Evolutionary conservation across 1,140 invertebrate species (phyloP).

Genomic region (Phymastichus coffea): DNA sequence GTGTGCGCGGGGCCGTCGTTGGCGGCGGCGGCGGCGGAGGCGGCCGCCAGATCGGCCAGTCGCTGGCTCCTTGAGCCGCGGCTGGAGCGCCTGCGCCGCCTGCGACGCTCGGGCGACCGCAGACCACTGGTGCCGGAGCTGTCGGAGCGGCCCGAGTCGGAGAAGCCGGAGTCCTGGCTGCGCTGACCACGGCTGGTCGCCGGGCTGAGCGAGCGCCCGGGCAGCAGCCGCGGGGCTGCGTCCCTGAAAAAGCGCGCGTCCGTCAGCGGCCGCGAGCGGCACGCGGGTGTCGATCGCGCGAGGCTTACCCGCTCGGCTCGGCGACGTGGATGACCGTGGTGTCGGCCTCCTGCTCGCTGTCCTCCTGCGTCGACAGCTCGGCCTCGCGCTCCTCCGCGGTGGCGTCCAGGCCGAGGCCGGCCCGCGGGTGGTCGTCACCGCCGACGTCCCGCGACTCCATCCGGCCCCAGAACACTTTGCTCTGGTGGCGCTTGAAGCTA

Average conservation of each 20-base stretch:
- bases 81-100: conserved; percentile 23
- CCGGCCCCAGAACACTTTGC: conserved; percentile 50
- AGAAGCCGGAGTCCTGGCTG: conserved; percentile 59
- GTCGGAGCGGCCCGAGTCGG: conserved; percentile 53
- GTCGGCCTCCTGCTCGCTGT: conserved; percentile 26
- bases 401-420: neutral
- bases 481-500: conserved; percentile 47
- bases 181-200: conserved; percentile 46
- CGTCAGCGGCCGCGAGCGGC: neutral
- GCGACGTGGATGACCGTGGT: conserved; percentile 23
- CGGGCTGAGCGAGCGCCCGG: conserved; percentile 38
- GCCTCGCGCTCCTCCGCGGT: neutral
- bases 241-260: too few relatives aligned
- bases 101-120: conserved; percentile 25
- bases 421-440: too few relatives aligned
- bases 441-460: conserved; percentile 44
- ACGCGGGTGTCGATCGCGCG: neutral
- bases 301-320: too few relatives aligned
- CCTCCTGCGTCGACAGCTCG: too few relatives aligned
- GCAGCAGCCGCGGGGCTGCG: neutral
- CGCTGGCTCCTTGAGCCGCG: conserved; percentile 32
- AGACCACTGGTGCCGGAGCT: conserved; percentile 30
- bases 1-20: conserved; percentile 39
- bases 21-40: conserved; percentile 23
- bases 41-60: conserved; percentile 15